A percentile compares a stretch with the other conserved stretches of the same genome.
Conservation (phyloP, 2,888 invertebrate species). For the Pyrrhosoma nymphula region DNA sequence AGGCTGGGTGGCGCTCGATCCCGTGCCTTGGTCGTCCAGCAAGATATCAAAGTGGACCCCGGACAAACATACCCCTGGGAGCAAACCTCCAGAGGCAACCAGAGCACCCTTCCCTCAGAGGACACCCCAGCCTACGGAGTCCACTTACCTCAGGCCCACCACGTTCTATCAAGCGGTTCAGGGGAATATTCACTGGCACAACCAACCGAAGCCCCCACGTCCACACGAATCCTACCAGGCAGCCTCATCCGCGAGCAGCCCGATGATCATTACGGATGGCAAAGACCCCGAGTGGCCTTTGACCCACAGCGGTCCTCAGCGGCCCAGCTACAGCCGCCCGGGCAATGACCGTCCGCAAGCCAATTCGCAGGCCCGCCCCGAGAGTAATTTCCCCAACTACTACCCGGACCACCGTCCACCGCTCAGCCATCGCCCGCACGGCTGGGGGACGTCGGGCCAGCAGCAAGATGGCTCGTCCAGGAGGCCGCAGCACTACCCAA, state of each 20-base stretch:
- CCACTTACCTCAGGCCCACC: not conserved
- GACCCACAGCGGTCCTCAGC: conserved; percentile 77
- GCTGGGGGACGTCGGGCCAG: conserved; percentile 30
- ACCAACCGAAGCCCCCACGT: conserved; percentile 75
- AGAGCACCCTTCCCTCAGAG: not conserved
- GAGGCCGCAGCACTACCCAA: conserved; percentile 45
- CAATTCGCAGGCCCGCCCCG: not conserved
- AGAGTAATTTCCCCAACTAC: not conserved
- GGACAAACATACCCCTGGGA: conserved; percentile 79
- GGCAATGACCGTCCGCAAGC: not conserved
- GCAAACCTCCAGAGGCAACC: conserved; percentile 41
- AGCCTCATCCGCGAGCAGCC: conserved; percentile 73
- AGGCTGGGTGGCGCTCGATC: conserved; percentile 89
- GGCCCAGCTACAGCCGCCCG: conserved; percentile 79
- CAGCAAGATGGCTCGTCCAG: not conserved
- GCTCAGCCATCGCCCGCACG: conserved; percentile 34
- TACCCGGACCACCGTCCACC: not conserved
- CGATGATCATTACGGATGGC: conserved; percentile 80
- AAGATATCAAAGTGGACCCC: conserved; percentile 91
- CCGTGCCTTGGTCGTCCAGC: conserved; percentile 89
- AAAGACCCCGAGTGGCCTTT: conserved; percentile 77
- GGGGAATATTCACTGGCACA: conserved; percentile 75
- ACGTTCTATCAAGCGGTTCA: conserved; percentile 72
- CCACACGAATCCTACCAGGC: conserved; percentile 73
- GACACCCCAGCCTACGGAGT: not conserved